phyloP scores from a whole-genome alignment of 64 coral and sea anemone genomes.

The Stylophora pistillata region DNA sequence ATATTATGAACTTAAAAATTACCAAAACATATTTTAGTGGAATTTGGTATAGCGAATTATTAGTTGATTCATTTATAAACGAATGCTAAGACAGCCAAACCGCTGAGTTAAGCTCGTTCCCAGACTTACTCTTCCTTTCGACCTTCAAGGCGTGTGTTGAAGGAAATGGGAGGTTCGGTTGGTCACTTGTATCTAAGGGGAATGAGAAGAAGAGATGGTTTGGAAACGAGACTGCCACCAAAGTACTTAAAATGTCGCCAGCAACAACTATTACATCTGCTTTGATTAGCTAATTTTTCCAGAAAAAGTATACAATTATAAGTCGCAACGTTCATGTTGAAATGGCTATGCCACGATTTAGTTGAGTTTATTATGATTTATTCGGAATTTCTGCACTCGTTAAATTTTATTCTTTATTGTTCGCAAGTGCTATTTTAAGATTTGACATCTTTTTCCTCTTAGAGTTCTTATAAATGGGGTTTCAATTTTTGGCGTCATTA shows the following conservation, averaged over 20 bases:
- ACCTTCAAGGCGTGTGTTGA: too few species aligned
- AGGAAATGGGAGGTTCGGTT: too few species aligned
- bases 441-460: neutral
- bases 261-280: constrained; percentile 1
- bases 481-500: neutral
- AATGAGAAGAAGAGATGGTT: too few species aligned
- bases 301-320: neutral
- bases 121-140: too few species aligned
- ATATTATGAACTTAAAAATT: constrained; percentile 35
- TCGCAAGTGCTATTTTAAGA: constrained; percentile 22
- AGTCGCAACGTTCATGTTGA: neutral
- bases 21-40: constrained; percentile 39
- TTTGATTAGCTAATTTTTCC: constrained; percentile 3
- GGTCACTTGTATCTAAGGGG: too few species aligned
- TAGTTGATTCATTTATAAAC: constrained; percentile 41
- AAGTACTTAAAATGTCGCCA: neutral
- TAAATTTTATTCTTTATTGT: constrained; percentile 17
- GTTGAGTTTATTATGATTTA: neutral
- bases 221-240: neutral
- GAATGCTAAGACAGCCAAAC: neutral
- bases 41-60: constrained; percentile 15
- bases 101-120: neutral
- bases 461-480: neutral
- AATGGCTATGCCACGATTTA: neutral
- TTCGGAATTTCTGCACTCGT: constrained; percentile 8